Evolutionary conservation across 1,140 invertebrate genomes (phyloP).

Genomic region (Solenopsis invicta): DNA sequence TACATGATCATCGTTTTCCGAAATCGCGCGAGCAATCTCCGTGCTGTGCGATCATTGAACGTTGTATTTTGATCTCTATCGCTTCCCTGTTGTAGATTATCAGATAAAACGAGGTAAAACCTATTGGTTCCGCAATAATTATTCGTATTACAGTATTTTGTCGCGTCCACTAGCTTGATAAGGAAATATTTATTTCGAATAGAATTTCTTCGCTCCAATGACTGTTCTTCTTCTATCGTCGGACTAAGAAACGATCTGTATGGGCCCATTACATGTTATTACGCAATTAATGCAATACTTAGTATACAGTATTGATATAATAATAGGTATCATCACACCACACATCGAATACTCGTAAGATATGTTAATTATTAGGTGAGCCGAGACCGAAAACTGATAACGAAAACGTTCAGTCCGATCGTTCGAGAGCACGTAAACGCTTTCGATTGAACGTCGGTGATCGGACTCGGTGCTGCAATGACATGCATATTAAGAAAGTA

Average conservation of each 20-base stretch:
- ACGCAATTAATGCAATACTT: conserved; percentile 76
- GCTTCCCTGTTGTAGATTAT: conserved; percentile 5
- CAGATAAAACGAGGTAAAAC: background rate
- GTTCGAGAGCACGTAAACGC: background rate
- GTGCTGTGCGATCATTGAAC: conserved; percentile 29
- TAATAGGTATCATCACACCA: conserved; percentile 71
- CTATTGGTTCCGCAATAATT: conserved; percentile 62
- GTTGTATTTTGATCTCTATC: conserved; percentile 1
- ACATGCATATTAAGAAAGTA: conserved; percentile 78
- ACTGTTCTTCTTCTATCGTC: conserved; percentile 60
- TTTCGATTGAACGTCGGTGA: conserved; percentile 25
- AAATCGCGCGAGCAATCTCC: conserved; percentile 6
- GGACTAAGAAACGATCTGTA: conserved; percentile 64
- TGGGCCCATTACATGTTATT: conserved; percentile 70
- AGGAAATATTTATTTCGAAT: conserved; percentile 78
- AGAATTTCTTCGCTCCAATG: conserved; percentile 69
- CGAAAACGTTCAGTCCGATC: conserved; percentile 8
- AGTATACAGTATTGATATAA: conserved; percentile 76
- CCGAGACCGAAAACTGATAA: conserved; percentile 17
- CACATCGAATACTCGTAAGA: conserved; percentile 77
- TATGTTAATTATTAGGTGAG: conserved; percentile 60
- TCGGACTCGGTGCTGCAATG: conserved; percentile 29
- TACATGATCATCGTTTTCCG: conserved; percentile 19
- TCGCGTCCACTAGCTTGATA: conserved; percentile 77
- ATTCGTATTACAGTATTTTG: conserved; percentile 69